Percentiles rank a stretch among this genome's conserved stretches.
Evolutionary conservation across 2,888 invertebrate species (phyloP).

Genomic region (Drepanosiphum platanoidis): DNA sequence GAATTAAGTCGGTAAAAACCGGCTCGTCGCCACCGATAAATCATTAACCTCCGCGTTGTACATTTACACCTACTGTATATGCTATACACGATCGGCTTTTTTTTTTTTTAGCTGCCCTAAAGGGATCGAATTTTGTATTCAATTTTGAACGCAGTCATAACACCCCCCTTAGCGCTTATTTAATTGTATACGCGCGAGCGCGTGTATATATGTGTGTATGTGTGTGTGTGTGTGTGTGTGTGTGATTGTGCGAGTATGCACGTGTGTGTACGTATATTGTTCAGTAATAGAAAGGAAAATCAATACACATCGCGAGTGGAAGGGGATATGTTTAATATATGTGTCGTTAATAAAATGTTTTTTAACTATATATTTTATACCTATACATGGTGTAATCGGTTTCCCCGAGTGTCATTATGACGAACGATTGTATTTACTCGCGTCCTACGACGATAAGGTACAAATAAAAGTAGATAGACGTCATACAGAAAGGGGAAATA

Average conservation of each 20-base stretch:
- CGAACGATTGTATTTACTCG: constrained; percentile 11
- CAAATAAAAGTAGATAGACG: neutral
- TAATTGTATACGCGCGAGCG: neutral
- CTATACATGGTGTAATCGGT: neutral
- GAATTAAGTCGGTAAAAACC: constrained; percentile 50
- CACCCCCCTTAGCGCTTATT: constrained; percentile 15
- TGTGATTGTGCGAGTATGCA: neutral
- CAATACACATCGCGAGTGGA: neutral
- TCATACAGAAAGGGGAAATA: neutral
- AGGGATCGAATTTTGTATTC: constrained; percentile 51
- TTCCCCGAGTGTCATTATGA: constrained; percentile 4
- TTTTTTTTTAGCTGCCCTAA: constrained; percentile 21
- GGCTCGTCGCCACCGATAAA: constrained; percentile 37
- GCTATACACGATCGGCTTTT: constrained; percentile 30
- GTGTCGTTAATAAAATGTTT: constrained; percentile 19
- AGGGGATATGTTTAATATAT: neutral
- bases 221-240: neutral
- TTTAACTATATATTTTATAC: neutral
- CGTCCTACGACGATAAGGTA: neutral
- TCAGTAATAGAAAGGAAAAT: constrained; percentile 32
- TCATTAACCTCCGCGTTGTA: constrained; percentile 40
- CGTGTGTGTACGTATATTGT: neutral
- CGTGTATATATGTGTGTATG: too few relatives aligned
- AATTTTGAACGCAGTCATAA: constrained; percentile 47
- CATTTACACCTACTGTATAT: constrained; percentile 56